Conservation (phyloP, 2,113 vertebrate genomes). For the Podarcis cretensis region DNA sequence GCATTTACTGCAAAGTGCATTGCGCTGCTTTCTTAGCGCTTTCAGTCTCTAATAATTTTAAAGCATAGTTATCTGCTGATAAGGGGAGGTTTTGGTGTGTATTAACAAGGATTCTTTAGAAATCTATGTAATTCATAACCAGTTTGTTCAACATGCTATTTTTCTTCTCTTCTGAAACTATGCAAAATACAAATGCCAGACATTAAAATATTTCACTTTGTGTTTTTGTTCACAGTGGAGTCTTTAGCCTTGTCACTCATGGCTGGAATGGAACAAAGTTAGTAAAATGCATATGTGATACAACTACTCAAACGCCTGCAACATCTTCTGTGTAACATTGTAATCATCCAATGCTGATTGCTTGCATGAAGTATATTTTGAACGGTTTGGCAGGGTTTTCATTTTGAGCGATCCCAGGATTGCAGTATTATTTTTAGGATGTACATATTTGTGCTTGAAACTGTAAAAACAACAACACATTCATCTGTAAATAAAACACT, state of each 20-base stretch:
- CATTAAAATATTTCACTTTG: constrained; percentile 37
- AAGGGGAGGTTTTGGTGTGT: not conserved
- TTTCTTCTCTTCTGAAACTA: not conserved
- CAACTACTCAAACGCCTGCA: constrained; percentile 9
- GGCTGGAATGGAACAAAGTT: constrained; percentile 95
- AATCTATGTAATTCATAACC: not conserved
- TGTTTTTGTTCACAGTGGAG: constrained; percentile 86
- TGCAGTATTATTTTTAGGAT: constrained; percentile 21
- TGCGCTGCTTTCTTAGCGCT: not conserved
- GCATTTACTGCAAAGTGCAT: not conserved
- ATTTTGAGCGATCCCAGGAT: not conserved
- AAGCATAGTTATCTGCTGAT: not conserved
- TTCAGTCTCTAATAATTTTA: not conserved
- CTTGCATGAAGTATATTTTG: not conserved
- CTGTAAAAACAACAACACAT: constrained; percentile 34
- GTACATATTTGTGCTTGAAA: constrained; percentile 17
- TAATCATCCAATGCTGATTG: not conserved
- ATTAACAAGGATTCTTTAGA: not conserved
- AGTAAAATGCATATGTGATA: not conserved
- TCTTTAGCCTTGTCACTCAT: constrained; percentile 95
- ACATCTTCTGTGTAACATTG: not conserved
- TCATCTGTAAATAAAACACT: constrained; percentile 2
- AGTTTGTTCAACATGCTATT: not conserved
- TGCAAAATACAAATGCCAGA: not conserved
- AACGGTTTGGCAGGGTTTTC: not conserved